Conservation (phyloP, 2,113 vertebrate species). For the Atractosteus spatula region DNA sequence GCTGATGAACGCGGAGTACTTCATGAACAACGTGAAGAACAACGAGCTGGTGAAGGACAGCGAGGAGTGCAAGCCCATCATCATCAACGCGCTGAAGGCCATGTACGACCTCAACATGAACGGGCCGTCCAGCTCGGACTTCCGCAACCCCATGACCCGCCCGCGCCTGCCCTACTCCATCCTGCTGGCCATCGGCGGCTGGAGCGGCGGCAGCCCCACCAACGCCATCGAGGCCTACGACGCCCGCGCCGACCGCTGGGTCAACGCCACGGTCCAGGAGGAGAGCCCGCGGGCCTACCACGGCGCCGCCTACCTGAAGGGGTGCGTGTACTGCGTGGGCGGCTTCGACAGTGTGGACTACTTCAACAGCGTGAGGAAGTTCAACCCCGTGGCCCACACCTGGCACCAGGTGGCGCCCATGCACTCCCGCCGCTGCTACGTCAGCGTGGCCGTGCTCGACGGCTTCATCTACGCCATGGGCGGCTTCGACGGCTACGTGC, state of each 20-base stretch:
- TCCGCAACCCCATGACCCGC: constrained; percentile 53
- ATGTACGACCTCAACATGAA: constrained; percentile 67
- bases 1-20: constrained; percentile 21
- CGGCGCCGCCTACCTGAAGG: constrained; percentile 61
- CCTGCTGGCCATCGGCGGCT: constrained; percentile 75
- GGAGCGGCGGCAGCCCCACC: constrained; percentile 65
- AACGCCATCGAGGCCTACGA: constrained; percentile 73
- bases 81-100: constrained; percentile 40
- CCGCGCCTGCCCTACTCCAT: constrained; percentile 72
- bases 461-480: constrained; percentile 77
- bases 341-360: constrained; percentile 71
- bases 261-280: constrained; percentile 58
- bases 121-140: constrained; percentile 40
- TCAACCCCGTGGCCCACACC: constrained; percentile 58
- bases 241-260: constrained; percentile 66
- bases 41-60: constrained; percentile 17
- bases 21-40: constrained; percentile 23
- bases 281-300: constrained; percentile 70
- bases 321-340: constrained; percentile 71
- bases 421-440: constrained; percentile 72
- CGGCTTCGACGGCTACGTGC: constrained; percentile 67
- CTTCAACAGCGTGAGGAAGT: constrained; percentile 70
- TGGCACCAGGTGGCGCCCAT: constrained; percentile 78
- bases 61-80: constrained; percentile 19
- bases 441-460: constrained; percentile 68